Evolutionary conservation across 2,113 vertebrate genomes (phyloP), one percentile per base, ranked within the genome.

Genomic region (Haplochromis vanheusdeni): DNA sequence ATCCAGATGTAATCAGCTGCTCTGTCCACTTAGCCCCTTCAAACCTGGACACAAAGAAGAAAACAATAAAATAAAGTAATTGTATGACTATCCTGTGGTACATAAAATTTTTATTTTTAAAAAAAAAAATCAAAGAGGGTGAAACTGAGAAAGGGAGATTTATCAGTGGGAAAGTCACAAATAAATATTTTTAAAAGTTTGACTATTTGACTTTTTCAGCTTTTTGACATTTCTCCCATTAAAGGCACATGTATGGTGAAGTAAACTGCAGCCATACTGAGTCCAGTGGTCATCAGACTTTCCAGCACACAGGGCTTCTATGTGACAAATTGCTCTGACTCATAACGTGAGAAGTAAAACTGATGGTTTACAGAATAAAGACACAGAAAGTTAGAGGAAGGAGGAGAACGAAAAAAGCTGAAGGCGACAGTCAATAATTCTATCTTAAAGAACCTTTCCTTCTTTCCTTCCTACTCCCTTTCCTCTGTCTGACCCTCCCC

Each of bases 21-120:
- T 73, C 5, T 17, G 4, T 83, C 58, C 58, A 7, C 55, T 17
- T 14, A 54, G 23, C 35, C 54, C 42, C 21, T 49, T 85, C 81
- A 77, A 68, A 56, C 73, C 92, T 92, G 84, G 11, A 88, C 13
- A 86, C 26, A 90, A 47, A 80, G 23, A 80, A 47, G 3, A 51
- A 82, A 14, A 82, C 21, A 47, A 68, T n/a, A 33, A 13, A 2
- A 26, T 49, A 7, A 37, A 42, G 47, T 10, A 23, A 6, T 10
- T 56, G 42, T 33, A 5, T 1, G 16, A 45, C 16, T 70, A 9
- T 51, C 3, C 14, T 51, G 19, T 55, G 8, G 28, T 28, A 52
- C 2, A 68, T 68, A 1, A 4, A 0, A 0, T 5, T n/a, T n/a
- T 65, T 12, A n/a, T 5, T 62, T 55, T 55, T 7, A 1, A 6